Base-by-base conservation (phyloP, 2,888 invertebrate species). In the Trypoxylon attenuatum region DNA sequence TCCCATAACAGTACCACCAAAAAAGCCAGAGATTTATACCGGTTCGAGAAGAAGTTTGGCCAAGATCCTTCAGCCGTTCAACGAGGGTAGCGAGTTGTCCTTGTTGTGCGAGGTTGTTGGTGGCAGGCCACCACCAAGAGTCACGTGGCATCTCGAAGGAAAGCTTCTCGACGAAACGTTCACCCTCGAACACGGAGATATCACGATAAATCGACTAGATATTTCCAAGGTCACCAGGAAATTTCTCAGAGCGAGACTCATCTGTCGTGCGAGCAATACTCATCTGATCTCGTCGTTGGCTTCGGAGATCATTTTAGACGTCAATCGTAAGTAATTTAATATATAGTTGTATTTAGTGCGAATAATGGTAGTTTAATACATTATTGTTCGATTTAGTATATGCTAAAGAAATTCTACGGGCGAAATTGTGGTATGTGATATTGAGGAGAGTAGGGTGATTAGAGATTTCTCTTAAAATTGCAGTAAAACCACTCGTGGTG, bases 401-500 rank as follows among this genome's bases (percentile, higher is more conserved):
- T n/a, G n/a, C n/a, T n/a, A 10, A 33, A 33, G 8, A 13, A 33
- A 10, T 33, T 10, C n/a, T 33, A 4, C 3, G 13, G 33, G 13
- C 10, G 8, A 33, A 33, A 33, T 10, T 10, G 33, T 33, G 3
- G 33, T 4, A 13, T n/a, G 33, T 33, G 4, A n/a, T n/a, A n/a
- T n/a, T 4, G 10, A 10, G 8, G 33, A n/a, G 33, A 33, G 8
- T 33, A 6, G 10, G 8, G 33, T 21, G 10, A 13, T 1, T 15
- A 39, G 46, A n/a, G 3, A 5, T 5, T 13, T 5, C 21, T 13
- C 27, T 45, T 8, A 10, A 18, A 10, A 39, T 91, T 91, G 29
- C 90, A 96, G 96, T 96, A 82, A 95, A 95, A 89, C 96, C 96
- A 47, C 90, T 95, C 82, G 90, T 92, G 65, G 95, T 96, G 75